Conservation (phyloP, 2,113 vertebrate species). For the Corvus hawaiiensis region DNA sequence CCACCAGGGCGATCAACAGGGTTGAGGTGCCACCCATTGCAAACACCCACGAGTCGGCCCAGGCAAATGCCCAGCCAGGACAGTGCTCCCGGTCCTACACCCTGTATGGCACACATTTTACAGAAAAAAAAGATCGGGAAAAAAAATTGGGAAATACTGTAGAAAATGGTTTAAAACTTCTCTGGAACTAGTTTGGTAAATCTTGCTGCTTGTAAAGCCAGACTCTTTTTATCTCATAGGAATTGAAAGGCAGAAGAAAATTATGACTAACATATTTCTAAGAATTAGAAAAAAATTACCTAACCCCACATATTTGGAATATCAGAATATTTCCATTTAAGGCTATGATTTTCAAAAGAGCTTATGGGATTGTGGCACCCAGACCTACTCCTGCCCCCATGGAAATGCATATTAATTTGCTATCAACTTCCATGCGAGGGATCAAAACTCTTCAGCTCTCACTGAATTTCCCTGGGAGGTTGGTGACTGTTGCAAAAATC, state of each 20-base stretch:
- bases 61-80: background rate
- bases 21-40: fast-evolving
- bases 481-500: constrained; percentile 37
- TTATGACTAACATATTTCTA: constrained; percentile 21
- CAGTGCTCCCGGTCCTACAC: background rate
- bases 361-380: background rate
- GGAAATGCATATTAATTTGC: constrained; percentile 30
- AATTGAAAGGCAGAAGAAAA: background rate
- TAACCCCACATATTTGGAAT: background rate
- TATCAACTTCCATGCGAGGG: background rate
- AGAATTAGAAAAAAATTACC: background rate
- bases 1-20: background rate
- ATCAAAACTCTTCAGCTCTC: constrained; percentile 36
- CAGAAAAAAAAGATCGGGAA: background rate
- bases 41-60: fast-evolving
- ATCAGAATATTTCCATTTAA: background rate
- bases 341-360: background rate
- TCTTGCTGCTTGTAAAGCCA: background rate
- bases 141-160: background rate
- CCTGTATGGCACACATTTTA: background rate
- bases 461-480: constrained; percentile 5
- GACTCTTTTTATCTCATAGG: background rate
- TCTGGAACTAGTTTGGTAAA: background rate
- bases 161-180: background rate
- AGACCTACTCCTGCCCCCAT: background rate